Conservation (phyloP, 2,113 vertebrate genomes). For the Onychostruthus taczanowskii region DNA sequence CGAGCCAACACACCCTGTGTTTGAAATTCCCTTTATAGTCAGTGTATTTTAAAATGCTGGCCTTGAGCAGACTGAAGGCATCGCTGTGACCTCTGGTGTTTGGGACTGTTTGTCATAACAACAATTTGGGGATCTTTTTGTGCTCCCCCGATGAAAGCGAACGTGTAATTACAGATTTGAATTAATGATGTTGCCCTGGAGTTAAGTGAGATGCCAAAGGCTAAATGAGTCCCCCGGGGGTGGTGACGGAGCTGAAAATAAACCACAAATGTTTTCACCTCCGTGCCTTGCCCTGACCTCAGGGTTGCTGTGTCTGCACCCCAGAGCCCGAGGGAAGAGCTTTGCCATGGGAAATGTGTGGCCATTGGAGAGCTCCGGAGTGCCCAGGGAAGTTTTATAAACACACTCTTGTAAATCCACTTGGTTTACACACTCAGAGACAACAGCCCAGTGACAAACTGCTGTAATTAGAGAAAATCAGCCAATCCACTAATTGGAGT, state of each 20-base stretch:
- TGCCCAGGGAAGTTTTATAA: not conserved
- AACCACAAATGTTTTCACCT: not conserved
- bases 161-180: not conserved
- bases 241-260: not conserved
- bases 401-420: not conserved
- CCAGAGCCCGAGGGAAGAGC: not conserved
- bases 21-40: not conserved
- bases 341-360: not conserved
- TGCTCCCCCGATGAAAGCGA: not conserved
- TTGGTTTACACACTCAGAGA: not conserved
- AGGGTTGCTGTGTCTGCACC: not conserved
- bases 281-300: not conserved
- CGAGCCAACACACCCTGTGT: not conserved
- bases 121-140: not conserved
- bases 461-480: conserved; percentile 52
- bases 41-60: not conserved
- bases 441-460: conserved; percentile 4
- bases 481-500: conserved; percentile 11
- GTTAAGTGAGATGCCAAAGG: not conserved
- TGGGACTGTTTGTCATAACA: not conserved
- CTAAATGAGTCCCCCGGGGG: not conserved
- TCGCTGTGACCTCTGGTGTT: not conserved
- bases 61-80: not conserved
- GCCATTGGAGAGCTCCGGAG: not conserved
- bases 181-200: not conserved